Evolutionary conservation across 2,888 invertebrate genomes (phyloP).

Genomic region (Minunthozetes semirufus): DNA sequence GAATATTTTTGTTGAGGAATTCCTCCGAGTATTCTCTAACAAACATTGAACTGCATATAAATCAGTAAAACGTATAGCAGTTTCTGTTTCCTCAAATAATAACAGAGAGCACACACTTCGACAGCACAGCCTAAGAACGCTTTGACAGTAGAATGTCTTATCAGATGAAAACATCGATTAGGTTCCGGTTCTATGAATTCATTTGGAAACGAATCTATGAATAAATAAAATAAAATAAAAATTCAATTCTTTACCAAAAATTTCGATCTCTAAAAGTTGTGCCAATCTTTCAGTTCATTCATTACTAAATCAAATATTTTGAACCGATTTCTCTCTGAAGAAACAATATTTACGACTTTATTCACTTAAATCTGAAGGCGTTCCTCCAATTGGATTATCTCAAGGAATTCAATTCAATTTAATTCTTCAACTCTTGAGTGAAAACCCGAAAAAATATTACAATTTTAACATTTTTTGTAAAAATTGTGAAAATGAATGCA

Average conservation of each 20-base stretch:
- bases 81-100: conserved; percentile 1
- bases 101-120: conserved; percentile 13
- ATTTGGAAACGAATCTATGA: background rate
- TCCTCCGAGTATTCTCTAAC: conserved; percentile 14
- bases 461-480: too few relatives aligned
- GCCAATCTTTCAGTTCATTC: background rate
- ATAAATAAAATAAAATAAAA: background rate
- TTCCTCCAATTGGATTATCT: too few relatives aligned
- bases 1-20: conserved; percentile 9
- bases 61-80: conserved; percentile 19
- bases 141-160: background rate
- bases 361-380: too few relatives aligned
- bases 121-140: background rate
- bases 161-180: conserved; percentile 20
- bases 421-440: too few relatives aligned
- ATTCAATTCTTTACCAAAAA: background rate
- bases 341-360: too few relatives aligned
- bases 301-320: background rate
- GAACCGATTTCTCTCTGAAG: background rate
- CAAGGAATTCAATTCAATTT: too few relatives aligned
- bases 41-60: conserved; percentile 28
- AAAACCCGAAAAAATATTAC: too few relatives aligned
- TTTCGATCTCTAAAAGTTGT: background rate
- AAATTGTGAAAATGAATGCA: too few relatives aligned
- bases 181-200: background rate